Base-by-base conservation (phyloP, 2,113 vertebrate genomes). In the Turdus rufiventris region DNA sequence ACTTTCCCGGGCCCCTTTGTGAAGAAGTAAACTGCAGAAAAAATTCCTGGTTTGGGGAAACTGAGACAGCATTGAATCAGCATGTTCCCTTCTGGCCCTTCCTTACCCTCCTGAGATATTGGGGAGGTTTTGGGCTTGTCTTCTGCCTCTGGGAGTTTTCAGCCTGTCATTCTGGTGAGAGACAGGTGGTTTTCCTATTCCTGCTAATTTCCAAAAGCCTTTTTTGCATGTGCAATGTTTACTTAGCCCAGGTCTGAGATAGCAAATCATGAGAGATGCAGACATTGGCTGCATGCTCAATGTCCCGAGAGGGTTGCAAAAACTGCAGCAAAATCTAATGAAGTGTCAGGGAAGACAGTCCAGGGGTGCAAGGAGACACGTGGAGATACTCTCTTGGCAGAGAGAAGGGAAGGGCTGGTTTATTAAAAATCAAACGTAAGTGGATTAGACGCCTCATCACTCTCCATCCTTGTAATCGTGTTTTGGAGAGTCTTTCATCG, bases 401-500 rank as follows among this genome's bases (percentile, higher is more conserved):
- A 3, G 2, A 68, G 71, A 11, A 31, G 28, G 51, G 62, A 95
- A 90, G 19, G 72, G 61, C 26, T 88, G 42, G 23, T 74, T 91
- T 91, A 86, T 70, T 88, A 75, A 67, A 91, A 95, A 86, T 88
- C 89, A 77, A 8, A 67, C 0, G 2, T 93, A 96, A 96, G 82
- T 95, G 94, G 96, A 97, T 96, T 97, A 95, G 79, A 85, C 4
- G 36, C 82, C 76, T 95, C 96, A 92, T 88, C 95, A 94, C 92
- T 86, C 78, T 89, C 91, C 65, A 91, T 70, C 90, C 86, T 76
- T 84, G 89, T 94, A 97, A 96, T 96, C 54, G 10, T 7, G 36
- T 96, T 95, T 81, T 7, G 5, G 77, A 76, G 73, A 90, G 70
- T 8, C 82, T 94, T 93, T 94, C 90, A 61, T 26, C 0, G 1